Base-by-base conservation (phyloP, 1,140 invertebrate genomes). In the Dysdera silvatica region DNA sequence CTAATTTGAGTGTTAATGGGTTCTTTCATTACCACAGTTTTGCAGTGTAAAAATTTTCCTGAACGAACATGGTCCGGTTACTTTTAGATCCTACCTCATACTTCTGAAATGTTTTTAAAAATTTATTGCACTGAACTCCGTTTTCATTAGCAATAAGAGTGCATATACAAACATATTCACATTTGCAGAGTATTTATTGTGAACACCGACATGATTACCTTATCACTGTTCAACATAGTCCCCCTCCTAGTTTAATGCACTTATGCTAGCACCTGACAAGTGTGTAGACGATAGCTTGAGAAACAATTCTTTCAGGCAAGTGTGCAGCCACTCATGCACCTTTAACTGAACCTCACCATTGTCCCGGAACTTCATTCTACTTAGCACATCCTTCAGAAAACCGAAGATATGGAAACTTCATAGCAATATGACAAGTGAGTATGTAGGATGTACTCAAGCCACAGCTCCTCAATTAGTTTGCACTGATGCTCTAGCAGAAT, bases 181-280 rank as follows among this genome's bases (percentile, higher is more conserved):
- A 29, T 20, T 53, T 29, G 31, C 26, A 28, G 28, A 53, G 16
- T 31, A 53, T 31, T 53, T 53, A 53, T 53, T 53, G 29, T 32
- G 33, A 32, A 53, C 26, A 31, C 29, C 33, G 51, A 53, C 31
- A 53, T 53, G 16, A 32, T 53, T 53, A 53, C 29, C 31, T 33
- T 53, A 53, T 53, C n/a, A 31, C 28, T 53, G 26, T 53, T 53
- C 51, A 53, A 53, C 6, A 53, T 53, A 53, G 51, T 53, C 26
- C 51, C 51, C n/a, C n/a, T 33, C 33, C 51, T 32, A 53, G 31
- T 18, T 53, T 32, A 53, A 32, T 53, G 51, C 29, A 53, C 29
- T 53, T 53, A 3, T 33, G 51, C 51, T 32, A 53, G 31, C 18
- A 23, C 3, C 33, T 32, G 51, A 32, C 29, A 31, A 31, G 26